phyloP scores from a whole-genome alignment of 2,113 vertebrate genomes.

The Axis porcinus region DNA sequence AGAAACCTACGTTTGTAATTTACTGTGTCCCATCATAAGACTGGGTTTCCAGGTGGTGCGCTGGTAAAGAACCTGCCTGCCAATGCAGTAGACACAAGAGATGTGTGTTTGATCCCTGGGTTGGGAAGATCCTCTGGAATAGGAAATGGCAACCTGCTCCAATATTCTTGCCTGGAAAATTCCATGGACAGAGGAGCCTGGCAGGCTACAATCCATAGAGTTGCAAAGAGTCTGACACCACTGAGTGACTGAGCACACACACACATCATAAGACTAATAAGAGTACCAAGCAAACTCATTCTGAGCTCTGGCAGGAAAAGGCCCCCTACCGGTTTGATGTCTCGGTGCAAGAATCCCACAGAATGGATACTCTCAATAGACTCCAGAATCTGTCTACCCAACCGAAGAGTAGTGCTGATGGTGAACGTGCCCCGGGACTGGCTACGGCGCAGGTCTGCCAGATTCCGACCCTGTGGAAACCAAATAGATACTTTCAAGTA shows the following conservation, averaged over 20 bases:
- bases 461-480: conserved; percentile 91
- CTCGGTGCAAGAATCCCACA: conserved; percentile 96
- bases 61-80: neutral
- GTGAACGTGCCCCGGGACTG: conserved; percentile 95
- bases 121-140: neutral
- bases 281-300: neutral
- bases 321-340: conserved; percentile 95
- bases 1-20: conserved; percentile 1
- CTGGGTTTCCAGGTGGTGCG: neutral
- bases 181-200: neutral
- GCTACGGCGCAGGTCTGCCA: conserved; percentile 96
- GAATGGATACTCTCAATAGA: conserved; percentile 99
- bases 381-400: conserved; percentile 96
- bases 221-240: neutral
- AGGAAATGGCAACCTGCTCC: neutral
- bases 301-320: neutral
- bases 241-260: neutral
- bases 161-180: neutral
- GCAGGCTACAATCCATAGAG: neutral
- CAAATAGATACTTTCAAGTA: conserved; percentile 28
- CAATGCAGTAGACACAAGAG: neutral
- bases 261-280: neutral
- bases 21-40: neutral
- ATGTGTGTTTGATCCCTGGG: neutral
- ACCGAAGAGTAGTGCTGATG: conserved; percentile 93